Evolutionary conservation across 2,113 vertebrate species (phyloP), one percentile per base, ranked within the genome.

Genomic region (Chlorocebus sabaeus): DNA sequence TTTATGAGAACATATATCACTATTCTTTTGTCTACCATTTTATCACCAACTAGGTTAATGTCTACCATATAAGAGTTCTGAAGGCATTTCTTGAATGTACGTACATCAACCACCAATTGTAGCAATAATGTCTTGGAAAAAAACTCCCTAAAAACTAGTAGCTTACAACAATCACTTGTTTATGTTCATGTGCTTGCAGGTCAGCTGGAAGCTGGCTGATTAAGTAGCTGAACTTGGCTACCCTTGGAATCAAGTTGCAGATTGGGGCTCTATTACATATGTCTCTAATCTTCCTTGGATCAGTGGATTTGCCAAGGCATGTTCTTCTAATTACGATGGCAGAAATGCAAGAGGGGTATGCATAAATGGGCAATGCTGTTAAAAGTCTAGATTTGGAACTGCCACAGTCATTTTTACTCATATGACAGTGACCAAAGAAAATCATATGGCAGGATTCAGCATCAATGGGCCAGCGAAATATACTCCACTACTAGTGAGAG

Each of bases 181-280:
- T 16, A 90, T 9, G 13, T 27, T 76, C 20, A 79, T 75, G n/a
- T 18, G 30, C 22, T 6, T 68, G 12, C 20, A 79, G 32, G 48
- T 96, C 68, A 70, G 70, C n/a, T 80, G 57, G 43, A 96, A 90
- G 17, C 83, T 88, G 64, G n/a, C 40, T 94, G 75, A 64, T 59
- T 52, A 80, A 94, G 48, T 76, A 83, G 70, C 25, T 84, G 50
- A 14, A 48, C 3, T 40, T 88, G 32, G 25, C 89, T 89, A 64
- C 70, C 32, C 35, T 88, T 94, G 55, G 23, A 81, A 95, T 27
- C 30, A 82, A 52, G 6, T 6, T 90, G 30, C 40, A 96, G 48
- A 45, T 6, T 55, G 43, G 27, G 85, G 48, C 55, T 68, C 70
- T 88, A 22, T 25, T 22, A 43, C 61, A 92, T 73, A 59, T 94